Evolutionary conservation across 1,140 invertebrate species (phyloP).

Genomic region (Pemphigus obesinymphae): DNA sequence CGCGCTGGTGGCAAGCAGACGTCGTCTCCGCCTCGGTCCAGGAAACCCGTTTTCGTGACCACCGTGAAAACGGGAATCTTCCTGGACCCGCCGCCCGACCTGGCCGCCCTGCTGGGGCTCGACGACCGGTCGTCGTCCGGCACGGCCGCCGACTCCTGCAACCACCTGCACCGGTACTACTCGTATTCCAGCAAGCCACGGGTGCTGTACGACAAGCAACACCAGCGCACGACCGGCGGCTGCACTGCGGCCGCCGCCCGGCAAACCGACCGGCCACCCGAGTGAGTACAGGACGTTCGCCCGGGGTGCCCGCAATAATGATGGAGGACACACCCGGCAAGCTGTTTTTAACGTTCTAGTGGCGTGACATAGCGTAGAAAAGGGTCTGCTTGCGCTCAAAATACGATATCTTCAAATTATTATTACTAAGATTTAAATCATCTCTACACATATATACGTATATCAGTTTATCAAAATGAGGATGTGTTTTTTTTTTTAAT

Average conservation of each 20-base stretch:
- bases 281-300: background rate
- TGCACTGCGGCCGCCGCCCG: too few species aligned
- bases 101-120: slow-evolving; percentile 61
- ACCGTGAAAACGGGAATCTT: slow-evolving; percentile 73
- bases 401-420: too few species aligned
- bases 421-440: too few species aligned
- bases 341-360: too few species aligned
- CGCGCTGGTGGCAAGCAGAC: background rate
- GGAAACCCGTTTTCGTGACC: slow-evolving; percentile 60
- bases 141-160: slow-evolving; percentile 44
- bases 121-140: slow-evolving; percentile 43
- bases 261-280: background rate
- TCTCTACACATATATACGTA: too few species aligned
- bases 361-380: too few species aligned
- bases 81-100: slow-evolving; percentile 67
- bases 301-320: background rate
- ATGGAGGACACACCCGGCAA: too few species aligned
- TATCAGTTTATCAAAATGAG: too few species aligned
- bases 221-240: background rate
- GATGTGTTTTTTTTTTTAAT: too few species aligned
- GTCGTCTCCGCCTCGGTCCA: too few species aligned
- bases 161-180: slow-evolving; percentile 54
- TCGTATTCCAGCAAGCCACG: slow-evolving; percentile 59
- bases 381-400: too few species aligned
- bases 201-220: slow-evolving; percentile 49